Percentiles rank a stretch among this genome's conserved stretches.
Conservation (phyloP, 2,888 invertebrate species). For the Glyphotaelius pellucidus region DNA sequence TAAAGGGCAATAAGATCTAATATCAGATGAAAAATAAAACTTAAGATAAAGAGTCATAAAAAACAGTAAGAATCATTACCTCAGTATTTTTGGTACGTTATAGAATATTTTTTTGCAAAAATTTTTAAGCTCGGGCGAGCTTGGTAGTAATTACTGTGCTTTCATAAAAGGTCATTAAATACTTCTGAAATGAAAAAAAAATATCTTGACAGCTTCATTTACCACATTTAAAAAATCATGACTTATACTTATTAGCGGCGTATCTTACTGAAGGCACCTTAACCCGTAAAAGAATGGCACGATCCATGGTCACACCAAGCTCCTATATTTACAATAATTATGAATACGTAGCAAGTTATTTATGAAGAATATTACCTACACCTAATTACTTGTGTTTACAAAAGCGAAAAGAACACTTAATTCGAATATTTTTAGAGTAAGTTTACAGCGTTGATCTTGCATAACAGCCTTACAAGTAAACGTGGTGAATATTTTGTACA, state of each 20-base stretch:
- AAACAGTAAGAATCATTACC: not conserved
- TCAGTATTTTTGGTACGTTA: not conserved
- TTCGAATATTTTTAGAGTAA: not conserved
- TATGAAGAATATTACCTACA: not conserved
- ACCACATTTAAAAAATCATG: not conserved
- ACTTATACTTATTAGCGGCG: not conserved
- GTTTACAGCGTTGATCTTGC: not conserved
- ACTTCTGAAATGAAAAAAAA: not conserved
- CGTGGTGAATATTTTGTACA: too few relatives aligned
- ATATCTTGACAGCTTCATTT: not conserved
- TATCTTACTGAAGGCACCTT: constrained; percentile 49
- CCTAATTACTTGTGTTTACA: not conserved
- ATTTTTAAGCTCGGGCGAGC: too few relatives aligned
- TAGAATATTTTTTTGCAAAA: not conserved
- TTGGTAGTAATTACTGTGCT: too few relatives aligned
- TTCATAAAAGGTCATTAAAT: too few relatives aligned
- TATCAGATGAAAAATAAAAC: not conserved
- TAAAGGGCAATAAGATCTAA: not conserved
- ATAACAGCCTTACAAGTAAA: too few relatives aligned
- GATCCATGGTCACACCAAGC: not conserved
- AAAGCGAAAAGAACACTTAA: not conserved
- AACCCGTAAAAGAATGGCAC: constrained; percentile 45
- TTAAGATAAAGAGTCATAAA: not conserved
- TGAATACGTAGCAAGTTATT: not conserved
- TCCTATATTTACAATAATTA: not conserved